phyloP scores from a whole-genome alignment of 2,113 vertebrate genomes.

The Pavo muticus region DNA sequence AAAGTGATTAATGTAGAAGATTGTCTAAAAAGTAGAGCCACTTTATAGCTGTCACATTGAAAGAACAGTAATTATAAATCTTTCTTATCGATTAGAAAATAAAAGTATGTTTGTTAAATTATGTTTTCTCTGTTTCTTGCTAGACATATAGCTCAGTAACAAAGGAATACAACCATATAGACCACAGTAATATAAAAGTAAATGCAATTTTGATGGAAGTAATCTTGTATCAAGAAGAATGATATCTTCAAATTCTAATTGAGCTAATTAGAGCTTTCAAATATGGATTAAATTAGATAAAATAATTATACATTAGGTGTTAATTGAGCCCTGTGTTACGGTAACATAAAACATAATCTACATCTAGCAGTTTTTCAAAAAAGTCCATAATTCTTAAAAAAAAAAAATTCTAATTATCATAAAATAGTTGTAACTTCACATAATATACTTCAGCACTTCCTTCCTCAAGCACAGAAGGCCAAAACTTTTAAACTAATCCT shows the following conservation, averaged over 20 bases:
- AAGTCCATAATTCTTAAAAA: not conserved
- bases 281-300: not conserved
- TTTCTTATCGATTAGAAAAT: not conserved
- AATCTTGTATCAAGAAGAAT: constrained; percentile 1
- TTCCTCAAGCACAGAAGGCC: not conserved
- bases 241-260: not conserved
- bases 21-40: not conserved
- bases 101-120: not conserved
- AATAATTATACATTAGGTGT: not conserved
- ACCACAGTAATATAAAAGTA: not conserved
- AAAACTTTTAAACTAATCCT: not conserved
- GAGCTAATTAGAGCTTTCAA: not conserved
- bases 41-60: not conserved
- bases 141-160: not conserved
- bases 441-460: not conserved
- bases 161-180: not conserved
- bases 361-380: not conserved
- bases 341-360: not conserved
- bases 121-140: not conserved
- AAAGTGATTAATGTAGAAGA: not conserved
- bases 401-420: not conserved
- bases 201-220: not conserved
- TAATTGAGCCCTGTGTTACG: not conserved
- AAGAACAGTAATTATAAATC: not conserved
- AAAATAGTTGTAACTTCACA: not conserved